A percentile compares a stretch with the other conserved stretches of the same genome.
phyloP scores from a whole-genome alignment of 2,797 vertebrate species.

The Bucorvus abyssinicus region DNA sequence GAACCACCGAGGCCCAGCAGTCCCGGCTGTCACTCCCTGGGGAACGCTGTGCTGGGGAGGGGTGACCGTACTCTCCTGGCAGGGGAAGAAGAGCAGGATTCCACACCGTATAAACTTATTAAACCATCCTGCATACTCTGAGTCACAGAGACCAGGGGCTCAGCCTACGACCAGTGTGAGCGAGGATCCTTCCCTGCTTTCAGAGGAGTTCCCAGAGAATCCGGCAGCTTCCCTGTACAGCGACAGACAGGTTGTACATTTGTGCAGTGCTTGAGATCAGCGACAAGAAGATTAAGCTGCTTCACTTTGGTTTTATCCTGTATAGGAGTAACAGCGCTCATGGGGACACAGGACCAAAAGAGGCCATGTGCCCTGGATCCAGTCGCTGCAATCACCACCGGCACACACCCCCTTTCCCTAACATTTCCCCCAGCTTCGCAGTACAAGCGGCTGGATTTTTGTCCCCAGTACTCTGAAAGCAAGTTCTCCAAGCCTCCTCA shows the following conservation, averaged over 20 bases:
- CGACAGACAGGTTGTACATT: background rate
- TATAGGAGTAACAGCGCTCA: background rate
- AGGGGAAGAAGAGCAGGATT: background rate
- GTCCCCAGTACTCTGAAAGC: background rate
- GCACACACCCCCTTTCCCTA: background rate
- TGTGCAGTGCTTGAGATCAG: background rate
- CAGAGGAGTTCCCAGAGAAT: background rate
- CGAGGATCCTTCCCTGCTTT: background rate
- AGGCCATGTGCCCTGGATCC: too few relatives aligned
- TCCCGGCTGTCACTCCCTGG: background rate
- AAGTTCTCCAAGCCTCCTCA: background rate
- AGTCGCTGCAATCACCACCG: background rate
- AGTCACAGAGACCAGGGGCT: background rate
- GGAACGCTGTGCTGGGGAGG: background rate
- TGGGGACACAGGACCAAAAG: background rate
- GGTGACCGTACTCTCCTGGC: background rate
- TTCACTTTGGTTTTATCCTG: background rate
- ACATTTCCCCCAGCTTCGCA: background rate
- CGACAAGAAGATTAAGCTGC: background rate
- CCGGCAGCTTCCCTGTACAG: background rate
- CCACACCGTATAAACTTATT: background rate
- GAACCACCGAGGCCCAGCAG: background rate
- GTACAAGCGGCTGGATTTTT: background rate
- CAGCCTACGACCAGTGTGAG: too few relatives aligned
- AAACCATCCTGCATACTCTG: background rate